Percentiles rank a stretch among this genome's conserved stretches.
These are phyloP conservation scores for Entomyzon cyanotis DNA, from an alignment of 2,113 vertebrate species.

Conservation along the genomic window DNA sequence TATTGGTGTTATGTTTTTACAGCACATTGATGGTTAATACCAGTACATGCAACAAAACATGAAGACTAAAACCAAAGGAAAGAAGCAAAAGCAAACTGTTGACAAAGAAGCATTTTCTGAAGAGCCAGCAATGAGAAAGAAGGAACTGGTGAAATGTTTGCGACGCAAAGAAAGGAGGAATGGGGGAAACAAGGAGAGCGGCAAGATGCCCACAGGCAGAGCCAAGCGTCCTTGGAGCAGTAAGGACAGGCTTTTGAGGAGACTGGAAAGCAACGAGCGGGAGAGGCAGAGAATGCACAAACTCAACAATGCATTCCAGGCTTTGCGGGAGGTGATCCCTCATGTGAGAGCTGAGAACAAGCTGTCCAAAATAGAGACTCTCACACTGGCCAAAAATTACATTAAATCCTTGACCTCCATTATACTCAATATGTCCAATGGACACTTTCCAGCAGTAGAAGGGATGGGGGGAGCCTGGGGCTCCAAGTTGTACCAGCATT, in stretches of 20 bases:
- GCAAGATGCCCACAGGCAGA: conserved; percentile 12
- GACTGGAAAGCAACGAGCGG: conserved; percentile 94
- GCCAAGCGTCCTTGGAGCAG: conserved; percentile 60
- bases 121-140: conserved; percentile 73
- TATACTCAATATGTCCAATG: conserved; percentile 89
- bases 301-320: conserved; percentile 98
- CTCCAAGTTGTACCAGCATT: conserved; percentile 85
- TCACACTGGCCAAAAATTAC: conserved; percentile 97
- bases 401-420: conserved; percentile 95
- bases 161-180: conserved; percentile 48
- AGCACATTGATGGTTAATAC: not conserved
- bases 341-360: conserved; percentile 93
- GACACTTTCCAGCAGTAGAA: conserved; percentile 75
- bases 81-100: conserved; percentile 68
- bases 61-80: conserved; percentile 90
- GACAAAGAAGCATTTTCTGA: conserved; percentile 70
- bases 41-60: conserved; percentile 65
- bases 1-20: conserved; percentile 16
- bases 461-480: conserved; percentile 60
- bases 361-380: conserved; percentile 97
- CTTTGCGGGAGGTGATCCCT: conserved; percentile 90
- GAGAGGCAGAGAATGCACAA: conserved; percentile 98
- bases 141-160: conserved; percentile 80
- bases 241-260: conserved; percentile 81
- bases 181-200: conserved; percentile 14